These are phyloP conservation scores for Martes martes DNA, from an alignment of 2,113 vertebrate species.

Conservation along the genomic window DNA sequence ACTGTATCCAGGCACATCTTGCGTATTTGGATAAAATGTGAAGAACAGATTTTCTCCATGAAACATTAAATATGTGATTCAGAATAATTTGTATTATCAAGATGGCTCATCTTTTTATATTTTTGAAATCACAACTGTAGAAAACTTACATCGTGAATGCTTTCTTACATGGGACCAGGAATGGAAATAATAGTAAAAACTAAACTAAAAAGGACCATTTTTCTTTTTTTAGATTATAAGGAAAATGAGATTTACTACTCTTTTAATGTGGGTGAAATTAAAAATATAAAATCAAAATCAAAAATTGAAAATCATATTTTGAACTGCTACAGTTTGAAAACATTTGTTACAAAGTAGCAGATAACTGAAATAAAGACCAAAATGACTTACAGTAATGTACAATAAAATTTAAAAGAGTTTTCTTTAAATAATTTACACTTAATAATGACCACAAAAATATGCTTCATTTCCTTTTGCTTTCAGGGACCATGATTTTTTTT, in stretches of 20 bases:
- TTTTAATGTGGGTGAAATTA: background rate
- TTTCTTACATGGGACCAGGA: background rate
- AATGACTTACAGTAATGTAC: background rate
- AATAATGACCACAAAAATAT: background rate
- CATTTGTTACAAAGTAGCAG: background rate
- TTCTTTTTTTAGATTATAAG: background rate
- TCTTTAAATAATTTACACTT: background rate
- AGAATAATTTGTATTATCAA: background rate
- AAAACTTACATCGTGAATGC: background rate
- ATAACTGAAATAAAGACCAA: background rate
- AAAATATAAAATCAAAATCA: background rate
- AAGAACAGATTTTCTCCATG: background rate
- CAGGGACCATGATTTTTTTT: background rate
- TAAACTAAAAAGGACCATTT: background rate
- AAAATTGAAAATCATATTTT: background rate
- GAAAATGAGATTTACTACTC: background rate
- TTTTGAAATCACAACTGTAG: background rate
- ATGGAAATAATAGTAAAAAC: background rate
- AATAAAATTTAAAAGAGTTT: background rate
- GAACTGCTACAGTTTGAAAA: background rate
- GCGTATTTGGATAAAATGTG: background rate
- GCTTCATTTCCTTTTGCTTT: background rate
- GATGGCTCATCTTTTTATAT: background rate
- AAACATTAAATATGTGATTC: background rate
- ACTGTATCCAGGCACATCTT: background rate